Conservation (phyloP, 2,113 vertebrate species). For the Callionymus lyra region DNA sequence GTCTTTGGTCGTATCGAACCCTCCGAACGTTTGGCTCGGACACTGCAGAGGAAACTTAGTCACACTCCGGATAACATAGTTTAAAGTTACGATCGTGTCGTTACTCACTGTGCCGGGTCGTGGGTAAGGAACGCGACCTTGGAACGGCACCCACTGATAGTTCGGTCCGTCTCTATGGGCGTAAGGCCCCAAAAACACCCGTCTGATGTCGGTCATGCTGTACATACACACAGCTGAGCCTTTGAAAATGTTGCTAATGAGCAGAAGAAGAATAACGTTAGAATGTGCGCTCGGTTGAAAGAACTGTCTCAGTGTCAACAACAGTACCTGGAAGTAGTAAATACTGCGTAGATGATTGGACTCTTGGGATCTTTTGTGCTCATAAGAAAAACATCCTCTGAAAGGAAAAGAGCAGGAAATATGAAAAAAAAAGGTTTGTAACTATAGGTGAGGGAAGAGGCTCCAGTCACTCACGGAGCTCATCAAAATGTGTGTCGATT, state of each 20-base stretch:
- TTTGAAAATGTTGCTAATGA: slow-evolving; percentile 90
- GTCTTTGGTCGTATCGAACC: slow-evolving; percentile 94
- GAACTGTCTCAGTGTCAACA: slow-evolving; percentile 8
- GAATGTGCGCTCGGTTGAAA: background rate
- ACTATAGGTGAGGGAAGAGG: background rate
- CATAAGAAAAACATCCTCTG: slow-evolving; percentile 96
- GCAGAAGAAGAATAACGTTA: slow-evolving; percentile 10
- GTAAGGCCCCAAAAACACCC: slow-evolving; percentile 92
- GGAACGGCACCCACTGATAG: slow-evolving; percentile 95
- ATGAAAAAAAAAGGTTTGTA: background rate
- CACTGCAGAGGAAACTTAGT: slow-evolving; percentile 63
- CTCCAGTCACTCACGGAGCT: slow-evolving; percentile 82
- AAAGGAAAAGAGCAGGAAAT: slow-evolving; percentile 23
- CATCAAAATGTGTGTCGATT: slow-evolving; percentile 97
- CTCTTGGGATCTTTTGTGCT: slow-evolving; percentile 96
- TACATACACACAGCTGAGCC: slow-evolving; percentile 96
- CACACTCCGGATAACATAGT: background rate
- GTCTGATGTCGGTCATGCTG: slow-evolving; percentile 89
- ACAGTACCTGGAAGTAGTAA: slow-evolving; percentile 92
- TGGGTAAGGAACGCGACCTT: slow-evolving; percentile 91
- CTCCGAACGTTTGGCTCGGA: slow-evolving; percentile 96
- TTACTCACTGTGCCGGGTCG: slow-evolving; percentile 91
- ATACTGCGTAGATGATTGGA: slow-evolving; percentile 89
- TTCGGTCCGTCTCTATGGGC: slow-evolving; percentile 93
- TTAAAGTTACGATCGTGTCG: background rate